Base-by-base conservation (phyloP, 2,888 invertebrate species). In the Nomada ruficornis region DNA sequence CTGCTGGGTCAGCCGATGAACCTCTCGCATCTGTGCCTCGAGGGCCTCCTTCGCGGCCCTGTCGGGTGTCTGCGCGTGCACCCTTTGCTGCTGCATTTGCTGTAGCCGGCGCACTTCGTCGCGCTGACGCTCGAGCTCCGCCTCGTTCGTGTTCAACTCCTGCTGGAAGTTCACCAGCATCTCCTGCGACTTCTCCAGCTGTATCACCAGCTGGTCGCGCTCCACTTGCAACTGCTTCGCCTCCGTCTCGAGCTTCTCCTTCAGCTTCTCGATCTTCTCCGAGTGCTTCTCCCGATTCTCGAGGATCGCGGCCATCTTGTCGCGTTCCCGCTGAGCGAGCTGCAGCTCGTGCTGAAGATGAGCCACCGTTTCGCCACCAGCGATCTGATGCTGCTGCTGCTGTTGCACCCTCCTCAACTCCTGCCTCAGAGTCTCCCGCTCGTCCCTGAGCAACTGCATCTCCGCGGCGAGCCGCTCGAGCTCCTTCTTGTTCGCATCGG, bases 81-180 rank as follows among this genome's bases (percentile, higher is more conserved):
- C 96, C 90, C 96, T 95, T 82, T 93, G 94, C 73, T 93, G 94
- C 83, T 92, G 93, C 47, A 94, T 91, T 60, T 93, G 93, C 83
- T 94, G 97, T 88, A 98, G 93, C 89, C 97, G 95, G 69, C 96
- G 96, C 1, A 97, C 96, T 94, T 98, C 98, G 86, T 97, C 96
- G 77, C 96, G 96, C 89, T 97, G 97, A 91, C 96, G 96, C 91
- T 97, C 97, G 83, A 97, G 94, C 92, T 97, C 98, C 60, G 96
- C 95, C 94, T 98, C 98, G 87, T 97, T 97, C 86, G 97, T 96
- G 87, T 97, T 97, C 69, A 98, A 94, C 92, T 98, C 98, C 92
- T 98, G 97, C 93, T 98, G 98, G 97, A 98, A 98, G 94, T 98
- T 98, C 94, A 98, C 97, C 78, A 98, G 94, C 96, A 98, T 98